Percentiles rank a stretch among this genome's conserved stretches.
Conservation (phyloP, 2,113 vertebrate species). For the Anhinga anhinga region DNA sequence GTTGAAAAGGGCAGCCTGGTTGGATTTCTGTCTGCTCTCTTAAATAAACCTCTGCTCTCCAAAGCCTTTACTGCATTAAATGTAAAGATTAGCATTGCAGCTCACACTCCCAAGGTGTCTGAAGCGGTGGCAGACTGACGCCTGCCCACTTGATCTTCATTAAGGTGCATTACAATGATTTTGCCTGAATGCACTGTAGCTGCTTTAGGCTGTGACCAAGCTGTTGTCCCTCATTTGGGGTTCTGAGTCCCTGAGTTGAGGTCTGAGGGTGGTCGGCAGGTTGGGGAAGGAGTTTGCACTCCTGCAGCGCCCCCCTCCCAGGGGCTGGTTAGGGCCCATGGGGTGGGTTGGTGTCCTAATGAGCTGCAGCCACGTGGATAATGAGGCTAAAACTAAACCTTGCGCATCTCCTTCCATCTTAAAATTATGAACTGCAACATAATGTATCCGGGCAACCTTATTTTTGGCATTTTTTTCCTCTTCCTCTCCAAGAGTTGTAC, state of each 20-base stretch:
- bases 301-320: rapidly evolving
- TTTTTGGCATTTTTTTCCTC: neutral
- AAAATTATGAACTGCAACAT: neutral
- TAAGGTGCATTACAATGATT: neutral
- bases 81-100: neutral
- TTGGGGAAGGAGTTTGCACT: neutral
- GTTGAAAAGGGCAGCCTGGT: neutral
- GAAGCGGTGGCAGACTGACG: neutral
- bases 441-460: neutral
- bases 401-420: neutral
- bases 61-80: neutral
- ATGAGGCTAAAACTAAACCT: neutral
- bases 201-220: neutral
- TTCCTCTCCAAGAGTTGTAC: neutral
- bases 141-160: neutral
- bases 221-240: neutral
- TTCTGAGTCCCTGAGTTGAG: neutral
- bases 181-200: neutral
- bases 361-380: neutral
- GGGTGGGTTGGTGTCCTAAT: neutral
- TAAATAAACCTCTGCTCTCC: neutral
- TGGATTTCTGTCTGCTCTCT: neutral
- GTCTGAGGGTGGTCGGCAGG: neutral
- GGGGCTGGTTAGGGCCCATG: neutral
- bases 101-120: neutral